Evolutionary conservation across 2,888 invertebrate genomes (phyloP).

Genomic region (Epinotia demarniana): DNA sequence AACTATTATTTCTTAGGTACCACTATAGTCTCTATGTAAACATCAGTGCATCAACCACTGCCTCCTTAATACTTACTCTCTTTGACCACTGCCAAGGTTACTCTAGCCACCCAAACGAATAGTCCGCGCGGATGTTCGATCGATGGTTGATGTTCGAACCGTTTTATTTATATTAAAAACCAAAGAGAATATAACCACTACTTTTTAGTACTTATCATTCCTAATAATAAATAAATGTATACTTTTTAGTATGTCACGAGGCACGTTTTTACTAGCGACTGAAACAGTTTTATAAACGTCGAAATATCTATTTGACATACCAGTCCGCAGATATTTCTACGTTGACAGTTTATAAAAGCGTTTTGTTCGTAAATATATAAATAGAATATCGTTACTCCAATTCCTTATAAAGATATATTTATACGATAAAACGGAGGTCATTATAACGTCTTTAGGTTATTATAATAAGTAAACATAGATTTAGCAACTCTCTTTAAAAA

Average conservation of each 20-base stretch:
- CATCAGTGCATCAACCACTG: too few species aligned
- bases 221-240: too few species aligned
- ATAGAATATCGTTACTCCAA: neutral
- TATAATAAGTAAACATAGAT: neutral
- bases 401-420: neutral
- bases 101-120: too few species aligned
- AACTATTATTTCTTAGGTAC: too few species aligned
- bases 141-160: too few species aligned
- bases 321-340: slow-evolving; percentile 13
- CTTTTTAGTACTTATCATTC: too few species aligned
- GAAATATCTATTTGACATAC: slow-evolving; percentile 11
- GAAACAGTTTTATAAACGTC: slow-evolving; percentile 12
- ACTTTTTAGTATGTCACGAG: neutral
- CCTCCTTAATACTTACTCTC: too few species aligned
- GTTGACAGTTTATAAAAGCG: slow-evolving; percentile 27
- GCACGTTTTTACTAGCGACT: slow-evolving; percentile 16
- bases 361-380: slow-evolving; percentile 27
- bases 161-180: too few species aligned
- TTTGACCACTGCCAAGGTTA: too few species aligned
- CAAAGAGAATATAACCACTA: too few species aligned
- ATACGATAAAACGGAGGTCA: neutral
- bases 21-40: too few species aligned
- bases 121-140: too few species aligned
- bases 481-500: neutral
- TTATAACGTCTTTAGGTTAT: neutral